A percentile compares a stretch with the other conserved stretches of the same genome.
These are phyloP conservation scores for Trichonephila clavipes DNA, from an alignment of 1,140 invertebrate genomes.

Conservation along the genomic window DNA sequence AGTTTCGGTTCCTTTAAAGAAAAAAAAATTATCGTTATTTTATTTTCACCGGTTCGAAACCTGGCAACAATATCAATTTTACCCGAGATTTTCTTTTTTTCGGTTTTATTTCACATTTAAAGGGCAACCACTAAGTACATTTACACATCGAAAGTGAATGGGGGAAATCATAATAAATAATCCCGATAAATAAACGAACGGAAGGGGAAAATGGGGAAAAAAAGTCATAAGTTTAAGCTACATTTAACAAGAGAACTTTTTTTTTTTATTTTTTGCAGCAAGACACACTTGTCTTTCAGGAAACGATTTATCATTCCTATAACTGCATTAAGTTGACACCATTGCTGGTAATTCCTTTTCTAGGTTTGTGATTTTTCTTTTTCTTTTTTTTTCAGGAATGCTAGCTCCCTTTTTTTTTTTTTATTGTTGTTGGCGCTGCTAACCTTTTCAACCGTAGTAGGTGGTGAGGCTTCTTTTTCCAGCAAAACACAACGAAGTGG, in stretches of 20 bases:
- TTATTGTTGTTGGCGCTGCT: conserved; percentile 9
- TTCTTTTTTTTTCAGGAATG: neutral
- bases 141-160: neutral
- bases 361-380: conserved; percentile 20
- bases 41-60: neutral
- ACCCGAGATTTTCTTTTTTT: neutral
- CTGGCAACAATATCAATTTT: conserved; percentile 55
- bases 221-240: conserved; percentile 53
- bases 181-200: conserved; percentile 64
- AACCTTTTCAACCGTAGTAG: conserved; percentile 20
- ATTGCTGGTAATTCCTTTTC: conserved; percentile 48
- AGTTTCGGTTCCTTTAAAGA: neutral
- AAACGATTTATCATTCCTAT: conserved; percentile 52
- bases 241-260: conserved; percentile 32
- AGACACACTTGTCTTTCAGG: conserved; percentile 50
- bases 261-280: neutral
- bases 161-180: conserved; percentile 64
- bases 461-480: neutral
- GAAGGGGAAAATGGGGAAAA: conserved; percentile 10
- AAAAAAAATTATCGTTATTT: neutral
- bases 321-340: conserved; percentile 63
- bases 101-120: neutral
- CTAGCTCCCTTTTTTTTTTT: neutral
- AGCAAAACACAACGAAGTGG: neutral
- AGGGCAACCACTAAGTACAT: neutral